phyloP scores from a whole-genome alignment of 1,140 invertebrate species.

The Tribolium madens region DNA sequence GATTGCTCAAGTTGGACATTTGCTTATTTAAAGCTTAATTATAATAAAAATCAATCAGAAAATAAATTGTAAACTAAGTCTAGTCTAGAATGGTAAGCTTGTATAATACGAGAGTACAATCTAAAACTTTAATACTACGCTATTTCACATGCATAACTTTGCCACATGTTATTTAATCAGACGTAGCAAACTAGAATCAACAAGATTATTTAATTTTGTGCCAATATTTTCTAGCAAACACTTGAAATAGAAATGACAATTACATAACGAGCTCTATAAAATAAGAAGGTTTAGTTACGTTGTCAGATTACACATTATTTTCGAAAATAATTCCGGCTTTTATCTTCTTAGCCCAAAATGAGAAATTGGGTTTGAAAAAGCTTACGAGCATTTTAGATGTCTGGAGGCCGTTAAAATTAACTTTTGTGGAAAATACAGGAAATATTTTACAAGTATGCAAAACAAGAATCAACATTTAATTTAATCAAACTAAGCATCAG shows the following conservation, averaged over 20 bases:
- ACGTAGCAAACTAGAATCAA: background rate
- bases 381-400: background rate
- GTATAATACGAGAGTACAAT: no score
- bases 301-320: slow-evolving; percentile 2
- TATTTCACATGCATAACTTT: no score
- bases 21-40: background rate
- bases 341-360: slow-evolving; percentile 6
- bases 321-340: slow-evolving; percentile 1
- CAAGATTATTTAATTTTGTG: background rate
- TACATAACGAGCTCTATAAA: slow-evolving; percentile 8
- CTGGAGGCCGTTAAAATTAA: background rate
- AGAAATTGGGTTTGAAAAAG: background rate
- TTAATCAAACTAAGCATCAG: background rate
- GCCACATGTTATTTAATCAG: background rate
- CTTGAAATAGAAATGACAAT: background rate
- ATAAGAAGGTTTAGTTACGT: slow-evolving; percentile 2
- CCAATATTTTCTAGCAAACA: background rate
- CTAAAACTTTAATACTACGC: no score
- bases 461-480: no score
- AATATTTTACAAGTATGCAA: background rate
- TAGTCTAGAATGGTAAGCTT: no score
- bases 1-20: background rate
- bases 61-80: background rate
- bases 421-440: background rate
- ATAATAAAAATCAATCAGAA: background rate